phyloP scores from a whole-genome alignment of 2,113 vertebrate genomes.

The Capra hircus region DNA sequence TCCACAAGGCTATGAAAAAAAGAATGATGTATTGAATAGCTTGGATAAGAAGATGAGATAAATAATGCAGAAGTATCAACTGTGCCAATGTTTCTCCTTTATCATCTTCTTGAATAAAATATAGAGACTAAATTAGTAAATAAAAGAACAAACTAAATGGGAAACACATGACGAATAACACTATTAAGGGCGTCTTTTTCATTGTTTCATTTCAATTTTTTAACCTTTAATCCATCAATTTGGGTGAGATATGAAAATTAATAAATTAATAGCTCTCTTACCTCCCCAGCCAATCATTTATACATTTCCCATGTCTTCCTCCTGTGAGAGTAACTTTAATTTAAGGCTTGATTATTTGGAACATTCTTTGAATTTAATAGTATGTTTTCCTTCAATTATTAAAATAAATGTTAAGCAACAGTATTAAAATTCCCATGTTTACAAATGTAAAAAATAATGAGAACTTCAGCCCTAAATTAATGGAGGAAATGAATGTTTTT shows the following conservation, averaged over 20 bases:
- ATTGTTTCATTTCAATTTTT: constrained; percentile 26
- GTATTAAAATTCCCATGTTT: not conserved
- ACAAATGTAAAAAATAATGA: not conserved
- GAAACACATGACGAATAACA: not conserved
- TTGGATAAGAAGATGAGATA: not conserved
- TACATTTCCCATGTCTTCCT: constrained; percentile 4
- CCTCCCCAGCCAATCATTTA: constrained; percentile 41
- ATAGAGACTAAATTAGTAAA: not conserved
- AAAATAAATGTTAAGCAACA: constrained; percentile 40
- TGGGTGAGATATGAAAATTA: constrained; percentile 27
- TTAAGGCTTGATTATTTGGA: constrained; percentile 45
- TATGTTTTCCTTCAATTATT: constrained; percentile 22
- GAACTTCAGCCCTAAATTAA: not conserved
- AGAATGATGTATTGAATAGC: not conserved
- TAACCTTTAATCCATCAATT: constrained; percentile 28
- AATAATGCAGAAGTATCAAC: not conserved
- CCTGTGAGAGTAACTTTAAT: constrained; percentile 55
- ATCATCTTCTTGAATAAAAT: constrained; percentile 16
- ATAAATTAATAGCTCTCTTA: constrained; percentile 37
- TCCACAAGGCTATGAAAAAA: not conserved
- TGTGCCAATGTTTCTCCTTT: not conserved
- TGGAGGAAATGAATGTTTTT: not conserved
- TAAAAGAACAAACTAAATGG: constrained; percentile 26
- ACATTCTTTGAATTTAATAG: constrained; percentile 29
- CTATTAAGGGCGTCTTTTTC: not conserved